phyloP scores from a whole-genome alignment of 2,113 vertebrate species.

The Hystrix brachyura region DNA sequence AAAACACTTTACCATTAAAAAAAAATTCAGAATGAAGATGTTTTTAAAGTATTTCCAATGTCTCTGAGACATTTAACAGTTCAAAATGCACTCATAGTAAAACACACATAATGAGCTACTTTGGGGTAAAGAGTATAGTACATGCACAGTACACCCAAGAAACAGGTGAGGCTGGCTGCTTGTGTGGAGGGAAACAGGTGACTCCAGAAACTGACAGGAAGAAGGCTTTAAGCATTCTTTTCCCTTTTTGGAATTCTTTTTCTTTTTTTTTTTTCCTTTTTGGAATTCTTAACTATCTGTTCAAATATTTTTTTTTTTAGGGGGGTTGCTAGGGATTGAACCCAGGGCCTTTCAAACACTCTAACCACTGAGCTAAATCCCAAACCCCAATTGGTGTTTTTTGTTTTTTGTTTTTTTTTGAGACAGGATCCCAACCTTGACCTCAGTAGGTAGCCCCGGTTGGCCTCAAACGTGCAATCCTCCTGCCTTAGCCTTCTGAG shows the following conservation, averaged over 20 bases:
- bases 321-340: too few relatives aligned
- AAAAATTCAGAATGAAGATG: background rate
- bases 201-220: background rate
- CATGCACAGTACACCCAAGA: background rate
- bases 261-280: background rate
- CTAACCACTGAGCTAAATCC: too few relatives aligned
- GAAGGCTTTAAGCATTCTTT: background rate
- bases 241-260: background rate
- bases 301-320: background rate
- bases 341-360: too few relatives aligned
- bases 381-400: too few relatives aligned
- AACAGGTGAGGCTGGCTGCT: background rate
- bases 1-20: slow-evolving; percentile 52
- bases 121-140: background rate
- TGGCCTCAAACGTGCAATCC: background rate
- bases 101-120: too few relatives aligned
- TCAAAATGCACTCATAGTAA: background rate
- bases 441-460: background rate
- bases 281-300: background rate
- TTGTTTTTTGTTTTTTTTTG: too few relatives aligned
- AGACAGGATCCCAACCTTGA: background rate
- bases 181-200: background rate
- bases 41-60: background rate
- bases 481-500: background rate
- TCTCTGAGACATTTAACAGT: background rate